These are phyloP conservation scores for Fragum whitleyi DNA, from an alignment of 2,888 invertebrate species.

Conservation along the genomic window DNA sequence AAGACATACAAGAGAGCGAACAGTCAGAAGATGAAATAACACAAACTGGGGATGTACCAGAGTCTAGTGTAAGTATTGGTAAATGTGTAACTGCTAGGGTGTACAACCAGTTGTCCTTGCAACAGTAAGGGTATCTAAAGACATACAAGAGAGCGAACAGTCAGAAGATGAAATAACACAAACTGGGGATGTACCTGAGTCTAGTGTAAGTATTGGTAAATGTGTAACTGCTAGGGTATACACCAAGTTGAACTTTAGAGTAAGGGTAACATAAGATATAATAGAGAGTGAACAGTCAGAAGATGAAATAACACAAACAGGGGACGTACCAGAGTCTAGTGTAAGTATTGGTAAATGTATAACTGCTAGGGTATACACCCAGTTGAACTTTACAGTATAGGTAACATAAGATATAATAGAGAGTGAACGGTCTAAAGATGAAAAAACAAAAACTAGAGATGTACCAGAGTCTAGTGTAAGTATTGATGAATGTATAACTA, in stretches of 20 bases:
- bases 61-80: background rate
- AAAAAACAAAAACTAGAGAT: background rate
- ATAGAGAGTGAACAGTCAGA: no score
- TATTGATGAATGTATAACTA: no score
- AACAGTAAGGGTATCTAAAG: background rate
- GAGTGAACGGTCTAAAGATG: no score
- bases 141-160: slow-evolving; percentile 41
- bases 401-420: no score
- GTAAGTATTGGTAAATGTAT: background rate
- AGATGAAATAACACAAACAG: slow-evolving; percentile 3
- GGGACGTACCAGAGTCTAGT: no score
- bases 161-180: slow-evolving; percentile 64
- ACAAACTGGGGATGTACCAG: slow-evolving; percentile 37
- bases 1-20: slow-evolving; percentile 36
- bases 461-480: no score
- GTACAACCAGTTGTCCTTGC: no score
- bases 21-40: slow-evolving; percentile 64
- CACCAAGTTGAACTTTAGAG: no score
- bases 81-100: background rate
- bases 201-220: background rate
- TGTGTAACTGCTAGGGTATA: no score
- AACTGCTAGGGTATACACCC: no score
- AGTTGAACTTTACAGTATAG: no score
- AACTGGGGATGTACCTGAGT: slow-evolving; percentile 24
- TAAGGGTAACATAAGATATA: no score